Evolutionary conservation across 2,113 vertebrate genomes (phyloP).

Genomic region (Chaetodon trifascialis): DNA sequence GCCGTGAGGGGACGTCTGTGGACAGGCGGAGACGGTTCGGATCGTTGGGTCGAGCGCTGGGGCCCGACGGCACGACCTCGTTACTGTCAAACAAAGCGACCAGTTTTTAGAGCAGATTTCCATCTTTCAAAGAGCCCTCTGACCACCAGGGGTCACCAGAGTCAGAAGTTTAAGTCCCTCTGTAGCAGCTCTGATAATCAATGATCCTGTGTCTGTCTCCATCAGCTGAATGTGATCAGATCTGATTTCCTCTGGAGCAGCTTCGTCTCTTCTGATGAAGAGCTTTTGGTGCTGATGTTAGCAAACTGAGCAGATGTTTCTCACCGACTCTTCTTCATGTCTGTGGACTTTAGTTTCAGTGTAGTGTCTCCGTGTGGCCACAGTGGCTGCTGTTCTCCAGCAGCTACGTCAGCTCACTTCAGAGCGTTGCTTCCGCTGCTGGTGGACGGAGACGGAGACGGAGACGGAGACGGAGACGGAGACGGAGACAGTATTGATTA

Average conservation of each 20-base stretch:
- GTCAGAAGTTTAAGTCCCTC: too few relatives aligned
- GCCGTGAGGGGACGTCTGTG: slow-evolving; percentile 29
- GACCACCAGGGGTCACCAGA: too few relatives aligned
- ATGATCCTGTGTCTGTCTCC: too few relatives aligned
- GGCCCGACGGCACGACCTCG: not conserved
- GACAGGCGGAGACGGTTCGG: not conserved
- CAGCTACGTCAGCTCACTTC: not conserved
- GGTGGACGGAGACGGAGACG: not conserved
- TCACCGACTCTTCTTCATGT: not conserved
- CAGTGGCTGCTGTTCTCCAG: not conserved
- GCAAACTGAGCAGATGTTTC: too few relatives aligned
- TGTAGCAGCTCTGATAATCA: too few relatives aligned
- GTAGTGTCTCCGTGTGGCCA: not conserved
- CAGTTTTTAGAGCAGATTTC: too few relatives aligned
- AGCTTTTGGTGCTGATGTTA: too few relatives aligned
- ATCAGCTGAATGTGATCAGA: too few relatives aligned
- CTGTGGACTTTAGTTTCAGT: not conserved
- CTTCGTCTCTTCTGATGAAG: too few relatives aligned
- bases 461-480: too few relatives aligned
- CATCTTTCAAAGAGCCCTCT: too few relatives aligned
- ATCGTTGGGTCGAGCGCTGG: not conserved
- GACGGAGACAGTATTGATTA: not conserved
- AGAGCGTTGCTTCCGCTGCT: not conserved
- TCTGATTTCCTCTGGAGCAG: too few relatives aligned
- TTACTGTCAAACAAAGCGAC: not conserved